Conservation (phyloP, 2,113 vertebrate species). For the Dipodomys spectabilis region DNA sequence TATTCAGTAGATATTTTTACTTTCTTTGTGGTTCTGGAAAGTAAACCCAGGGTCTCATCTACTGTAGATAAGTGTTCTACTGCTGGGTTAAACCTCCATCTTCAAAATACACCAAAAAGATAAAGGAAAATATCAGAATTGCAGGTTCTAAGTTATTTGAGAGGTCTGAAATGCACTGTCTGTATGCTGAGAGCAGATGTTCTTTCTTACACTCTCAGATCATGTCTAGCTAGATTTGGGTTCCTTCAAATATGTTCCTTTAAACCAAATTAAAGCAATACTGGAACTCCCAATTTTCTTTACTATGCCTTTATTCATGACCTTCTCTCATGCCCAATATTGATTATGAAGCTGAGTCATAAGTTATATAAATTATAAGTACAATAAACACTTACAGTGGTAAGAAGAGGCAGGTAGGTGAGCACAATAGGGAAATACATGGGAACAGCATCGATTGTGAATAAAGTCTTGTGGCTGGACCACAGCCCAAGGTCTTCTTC, state of each 20-base stretch:
- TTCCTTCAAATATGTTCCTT: not conserved
- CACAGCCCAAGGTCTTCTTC: not conserved
- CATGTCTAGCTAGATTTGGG: not conserved
- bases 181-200: not conserved
- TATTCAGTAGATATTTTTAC: not conserved
- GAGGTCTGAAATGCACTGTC: not conserved
- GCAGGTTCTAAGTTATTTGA: not conserved
- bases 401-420: not conserved
- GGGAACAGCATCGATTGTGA: not conserved
- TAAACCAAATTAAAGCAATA: not conserved
- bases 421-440: fast-evolving
- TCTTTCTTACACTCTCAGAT: not conserved
- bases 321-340: not conserved
- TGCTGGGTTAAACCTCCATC: not conserved
- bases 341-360: not conserved
- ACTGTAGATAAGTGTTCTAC: not conserved
- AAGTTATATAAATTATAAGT: not conserved
- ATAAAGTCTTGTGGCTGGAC: not conserved
- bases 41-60: not conserved
- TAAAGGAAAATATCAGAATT: constrained; percentile 17
- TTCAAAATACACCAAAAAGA: not conserved
- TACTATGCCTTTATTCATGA: not conserved
- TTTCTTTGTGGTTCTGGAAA: not conserved
- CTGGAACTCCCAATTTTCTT: not conserved
- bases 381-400: not conserved